phyloP scores from a whole-genome alignment of 1,140 invertebrate genomes.

The Zeugodacus cucurbitae region DNA sequence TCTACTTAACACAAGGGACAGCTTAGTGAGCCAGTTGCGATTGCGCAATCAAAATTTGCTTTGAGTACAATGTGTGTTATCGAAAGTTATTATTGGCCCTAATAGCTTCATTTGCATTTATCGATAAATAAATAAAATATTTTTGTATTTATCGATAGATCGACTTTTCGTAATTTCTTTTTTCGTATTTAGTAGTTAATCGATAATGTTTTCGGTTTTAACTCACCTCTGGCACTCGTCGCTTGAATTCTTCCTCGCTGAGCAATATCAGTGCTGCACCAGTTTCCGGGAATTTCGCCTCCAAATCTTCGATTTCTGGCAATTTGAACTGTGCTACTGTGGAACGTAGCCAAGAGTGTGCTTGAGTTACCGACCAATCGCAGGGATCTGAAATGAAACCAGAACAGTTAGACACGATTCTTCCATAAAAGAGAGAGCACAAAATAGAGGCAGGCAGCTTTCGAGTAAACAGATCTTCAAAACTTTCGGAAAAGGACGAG shows the following conservation, averaged over 20 bases:
- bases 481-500: too few species aligned
- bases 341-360: conserved; percentile 88
- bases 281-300: conserved; percentile 72
- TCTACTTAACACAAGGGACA: neutral
- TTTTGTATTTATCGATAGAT: too few species aligned
- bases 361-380: conserved; percentile 84
- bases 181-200: too few species aligned
- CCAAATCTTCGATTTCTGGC: conserved; percentile 78
- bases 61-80: neutral
- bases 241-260: conserved; percentile 86
- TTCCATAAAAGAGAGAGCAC: too few species aligned
- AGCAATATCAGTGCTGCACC: conserved; percentile 80
- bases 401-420: neutral
- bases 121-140: too few species aligned
- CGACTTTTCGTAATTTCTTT: too few species aligned
- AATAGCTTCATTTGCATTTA: too few species aligned
- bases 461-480: too few species aligned
- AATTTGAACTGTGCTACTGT: conserved; percentile 82
- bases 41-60: neutral
- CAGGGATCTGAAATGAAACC: conserved; percentile 77
- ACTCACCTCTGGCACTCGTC: conserved; percentile 80
- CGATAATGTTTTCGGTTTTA: neutral
- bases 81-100: too few species aligned
- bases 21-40: neutral
- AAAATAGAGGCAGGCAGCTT: too few species aligned